Percentiles rank a stretch among this genome's conserved stretches.
These are phyloP conservation scores for Philopedon plagiatum DNA, from an alignment of 2,888 invertebrate species.

Conservation along the genomic window DNA sequence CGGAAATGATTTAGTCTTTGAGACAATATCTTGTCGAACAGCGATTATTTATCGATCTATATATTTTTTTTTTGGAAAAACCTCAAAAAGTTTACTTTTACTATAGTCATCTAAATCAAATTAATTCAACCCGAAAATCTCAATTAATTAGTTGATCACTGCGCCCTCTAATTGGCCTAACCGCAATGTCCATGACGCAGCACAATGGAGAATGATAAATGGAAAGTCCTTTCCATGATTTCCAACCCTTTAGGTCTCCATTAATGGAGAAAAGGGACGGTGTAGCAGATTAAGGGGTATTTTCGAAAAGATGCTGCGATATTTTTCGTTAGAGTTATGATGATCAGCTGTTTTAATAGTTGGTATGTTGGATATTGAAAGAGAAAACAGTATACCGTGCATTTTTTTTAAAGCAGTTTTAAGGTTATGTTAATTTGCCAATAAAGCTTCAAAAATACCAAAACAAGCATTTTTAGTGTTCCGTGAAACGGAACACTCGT, in stretches of 20 bases:
- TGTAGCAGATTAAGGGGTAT: conserved; percentile 11
- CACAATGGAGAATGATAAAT: conserved; percentile 51
- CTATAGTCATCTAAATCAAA: conserved; percentile 6
- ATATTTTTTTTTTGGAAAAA: not conserved
- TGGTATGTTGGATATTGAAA: too few relatives aligned
- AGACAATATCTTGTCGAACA: too few relatives aligned
- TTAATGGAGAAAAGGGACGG: conserved; percentile 30
- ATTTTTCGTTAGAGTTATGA: not conserved
- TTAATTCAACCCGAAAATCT: conserved; percentile 35
- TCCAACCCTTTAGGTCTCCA: conserved; percentile 47
- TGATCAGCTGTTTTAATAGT: too few relatives aligned
- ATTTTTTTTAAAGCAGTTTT: too few relatives aligned
- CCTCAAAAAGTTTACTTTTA: not conserved
- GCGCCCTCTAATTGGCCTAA: conserved; percentile 47
- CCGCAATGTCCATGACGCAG: conserved; percentile 49
- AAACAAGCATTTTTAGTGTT: too few relatives aligned
- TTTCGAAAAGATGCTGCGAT: conserved; percentile 1
- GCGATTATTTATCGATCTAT: too few relatives aligned
- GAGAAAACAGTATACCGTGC: too few relatives aligned
- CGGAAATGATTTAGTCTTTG: too few relatives aligned
- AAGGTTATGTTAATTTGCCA: too few relatives aligned
- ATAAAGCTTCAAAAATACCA: too few relatives aligned
- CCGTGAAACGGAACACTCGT: too few relatives aligned
- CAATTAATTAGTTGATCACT: conserved; percentile 47
- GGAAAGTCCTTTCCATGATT: conserved; percentile 48